Evolutionary conservation across 2,888 invertebrate genomes (phyloP).

Genomic region (Drosophila paracracens): DNA sequence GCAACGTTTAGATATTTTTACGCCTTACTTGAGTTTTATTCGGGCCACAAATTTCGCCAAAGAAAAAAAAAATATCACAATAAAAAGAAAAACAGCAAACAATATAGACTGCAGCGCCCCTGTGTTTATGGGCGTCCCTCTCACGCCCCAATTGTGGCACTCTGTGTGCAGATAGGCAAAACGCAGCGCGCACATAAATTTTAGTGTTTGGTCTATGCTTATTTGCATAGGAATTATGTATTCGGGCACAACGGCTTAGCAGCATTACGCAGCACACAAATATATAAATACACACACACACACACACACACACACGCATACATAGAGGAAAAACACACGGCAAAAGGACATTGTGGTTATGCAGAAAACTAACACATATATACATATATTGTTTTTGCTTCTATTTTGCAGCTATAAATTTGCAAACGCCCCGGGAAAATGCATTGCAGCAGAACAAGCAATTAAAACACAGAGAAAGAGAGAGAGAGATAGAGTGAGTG

Average conservation of each 20-base stretch:
- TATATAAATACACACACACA: slow-evolving; percentile 28
- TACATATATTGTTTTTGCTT: slow-evolving; percentile 68
- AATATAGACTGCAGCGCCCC: slow-evolving; percentile 14
- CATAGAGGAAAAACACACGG: slow-evolving; percentile 2
- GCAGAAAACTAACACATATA: slow-evolving; percentile 66
- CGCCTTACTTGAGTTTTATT: slow-evolving; percentile 76
- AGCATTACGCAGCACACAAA: slow-evolving; percentile 65
- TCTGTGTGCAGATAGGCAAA: slow-evolving; percentile 71
- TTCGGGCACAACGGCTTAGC: slow-evolving; percentile 75
- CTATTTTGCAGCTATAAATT: slow-evolving; percentile 76
- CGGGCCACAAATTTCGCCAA: slow-evolving; percentile 39
- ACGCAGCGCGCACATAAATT: slow-evolving; percentile 73
- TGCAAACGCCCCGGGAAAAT: slow-evolving; percentile 71
- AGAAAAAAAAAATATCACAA: not conserved
- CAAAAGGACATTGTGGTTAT: slow-evolving; percentile 62
- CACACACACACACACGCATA: slow-evolving; percentile 5
- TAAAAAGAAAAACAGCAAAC: slow-evolving; percentile 6
- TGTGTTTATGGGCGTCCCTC: slow-evolving; percentile 8
- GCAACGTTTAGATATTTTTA: slow-evolving; percentile 71
- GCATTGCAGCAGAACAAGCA: slow-evolving; percentile 79
- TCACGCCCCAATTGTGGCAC: not conserved
- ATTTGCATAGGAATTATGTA: slow-evolving; percentile 79
- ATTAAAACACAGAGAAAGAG: slow-evolving; percentile 56
- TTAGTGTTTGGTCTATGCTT: slow-evolving; percentile 67
- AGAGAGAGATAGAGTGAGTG: not conserved